Percentiles rank a stretch among this genome's conserved stretches.
These are phyloP conservation scores for Brachypterus glaber DNA, from an alignment of 2,888 invertebrate genomes.

Conservation along the genomic window DNA sequence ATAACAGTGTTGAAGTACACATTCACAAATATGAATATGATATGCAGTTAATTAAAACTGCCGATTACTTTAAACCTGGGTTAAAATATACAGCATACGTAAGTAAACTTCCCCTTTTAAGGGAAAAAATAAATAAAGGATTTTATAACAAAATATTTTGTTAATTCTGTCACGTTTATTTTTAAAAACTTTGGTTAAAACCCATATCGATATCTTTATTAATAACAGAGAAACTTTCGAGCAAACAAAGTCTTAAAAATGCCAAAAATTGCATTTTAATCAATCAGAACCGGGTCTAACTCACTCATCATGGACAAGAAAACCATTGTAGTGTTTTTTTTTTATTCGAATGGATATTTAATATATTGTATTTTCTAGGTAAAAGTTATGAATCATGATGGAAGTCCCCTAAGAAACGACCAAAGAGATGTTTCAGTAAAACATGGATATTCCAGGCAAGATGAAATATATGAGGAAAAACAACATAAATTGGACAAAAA, in stretches of 20 bases:
- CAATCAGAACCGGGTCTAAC: too few species aligned
- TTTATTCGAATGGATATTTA: too few species aligned
- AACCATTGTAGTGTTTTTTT: too few species aligned
- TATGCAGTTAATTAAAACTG: constrained; percentile 67
- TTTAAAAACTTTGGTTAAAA: too few species aligned
- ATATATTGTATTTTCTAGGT: constrained; percentile 39
- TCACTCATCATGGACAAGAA: too few species aligned
- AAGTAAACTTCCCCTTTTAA: constrained; percentile 36
- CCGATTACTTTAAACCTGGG: constrained; percentile 83
- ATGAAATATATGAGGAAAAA: constrained; percentile 45
- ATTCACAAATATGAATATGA: constrained; percentile 70
- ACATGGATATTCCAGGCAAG: constrained; percentile 53
- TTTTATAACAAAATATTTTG: too few species aligned
- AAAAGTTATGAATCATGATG: constrained; percentile 63
- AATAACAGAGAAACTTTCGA: too few species aligned
- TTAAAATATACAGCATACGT: constrained; percentile 76
- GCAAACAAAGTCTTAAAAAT: too few species aligned
- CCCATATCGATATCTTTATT: too few species aligned
- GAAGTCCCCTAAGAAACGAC: constrained; percentile 52
- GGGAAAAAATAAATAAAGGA: too few species aligned
- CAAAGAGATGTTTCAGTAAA: constrained; percentile 49
- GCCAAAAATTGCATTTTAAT: too few species aligned
- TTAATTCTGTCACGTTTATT: too few species aligned
- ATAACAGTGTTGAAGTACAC: constrained; percentile 61
- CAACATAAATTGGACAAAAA: constrained; percentile 49